Evolutionary conservation across 1,140 invertebrate genomes (phyloP).

Genomic region (Agrilus planipennis): DNA sequence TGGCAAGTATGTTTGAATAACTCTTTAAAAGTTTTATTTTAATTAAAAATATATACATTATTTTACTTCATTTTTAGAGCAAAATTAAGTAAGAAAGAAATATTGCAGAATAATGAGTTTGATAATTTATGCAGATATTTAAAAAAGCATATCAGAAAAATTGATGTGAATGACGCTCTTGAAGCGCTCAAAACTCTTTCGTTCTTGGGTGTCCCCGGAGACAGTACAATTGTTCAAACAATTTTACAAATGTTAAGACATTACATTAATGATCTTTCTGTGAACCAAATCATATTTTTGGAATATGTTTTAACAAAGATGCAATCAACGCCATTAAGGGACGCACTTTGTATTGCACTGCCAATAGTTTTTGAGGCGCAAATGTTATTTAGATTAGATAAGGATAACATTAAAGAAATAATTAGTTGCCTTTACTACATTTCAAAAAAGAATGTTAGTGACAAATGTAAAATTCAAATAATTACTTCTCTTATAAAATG

Average conservation of each 20-base stretch:
- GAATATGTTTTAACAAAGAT: constrained; percentile 41
- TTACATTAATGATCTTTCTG: constrained; percentile 44
- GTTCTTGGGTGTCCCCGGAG: constrained; percentile 40
- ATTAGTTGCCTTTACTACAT: constrained; percentile 40
- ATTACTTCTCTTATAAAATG: constrained; percentile 35
- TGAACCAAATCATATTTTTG: constrained; percentile 48
- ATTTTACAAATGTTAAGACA: constrained; percentile 46
- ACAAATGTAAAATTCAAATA: constrained; percentile 37
- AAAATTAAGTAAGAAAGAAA: constrained; percentile 18
- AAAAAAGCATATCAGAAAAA: constrained; percentile 37
- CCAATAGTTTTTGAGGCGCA: constrained; percentile 50
- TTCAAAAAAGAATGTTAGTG: constrained; percentile 36
- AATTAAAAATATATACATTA: constrained; percentile 3
- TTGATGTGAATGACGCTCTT: constrained; percentile 42
- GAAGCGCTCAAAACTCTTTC: constrained; percentile 43
- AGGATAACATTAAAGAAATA: constrained; percentile 36
- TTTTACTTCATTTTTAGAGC: constrained; percentile 19
- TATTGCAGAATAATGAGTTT: constrained; percentile 34
- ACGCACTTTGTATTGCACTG: constrained; percentile 46
- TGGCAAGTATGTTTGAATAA: constrained; percentile 16
- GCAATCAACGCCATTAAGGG: constrained; percentile 38
- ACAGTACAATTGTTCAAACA: constrained; percentile 44
- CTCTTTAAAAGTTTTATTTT: constrained; percentile 6
- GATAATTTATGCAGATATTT: constrained; percentile 37
- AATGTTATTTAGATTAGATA: constrained; percentile 40